Conservation (phyloP, 2,797 vertebrate species). For the Orientallactaga sibirica region DNA sequence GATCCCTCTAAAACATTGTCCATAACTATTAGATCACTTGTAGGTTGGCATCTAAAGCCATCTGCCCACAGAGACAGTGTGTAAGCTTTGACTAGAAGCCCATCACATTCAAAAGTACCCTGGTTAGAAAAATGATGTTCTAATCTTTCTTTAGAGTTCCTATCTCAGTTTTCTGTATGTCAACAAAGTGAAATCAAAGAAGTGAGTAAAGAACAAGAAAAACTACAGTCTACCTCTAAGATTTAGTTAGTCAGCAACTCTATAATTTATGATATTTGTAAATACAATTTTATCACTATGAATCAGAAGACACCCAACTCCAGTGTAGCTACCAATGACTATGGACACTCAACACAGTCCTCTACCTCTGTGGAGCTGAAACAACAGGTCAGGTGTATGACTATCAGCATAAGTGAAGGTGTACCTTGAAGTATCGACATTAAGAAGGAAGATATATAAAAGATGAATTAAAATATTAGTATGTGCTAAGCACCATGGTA, state of each 20-base stretch:
- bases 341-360: background rate
- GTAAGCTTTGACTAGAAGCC: background rate
- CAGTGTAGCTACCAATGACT: background rate
- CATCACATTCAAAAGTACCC: too few relatives aligned
- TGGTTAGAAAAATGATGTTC: background rate
- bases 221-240: too few relatives aligned
- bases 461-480: too few relatives aligned
- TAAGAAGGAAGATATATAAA: background rate
- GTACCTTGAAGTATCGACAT: background rate
- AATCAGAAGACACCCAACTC: background rate
- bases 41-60: background rate
- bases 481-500: background rate
- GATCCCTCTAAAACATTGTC: too few relatives aligned
- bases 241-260: too few relatives aligned
- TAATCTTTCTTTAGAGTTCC: background rate
- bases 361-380: background rate
- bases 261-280: too few relatives aligned
- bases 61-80: background rate
- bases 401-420: background rate
- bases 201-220: background rate
- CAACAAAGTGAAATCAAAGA: background rate
- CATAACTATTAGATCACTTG: background rate
- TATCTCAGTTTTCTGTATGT: background rate
- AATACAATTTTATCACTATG: background rate
- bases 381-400: background rate